Conservation (phyloP, 2,113 vertebrate species). For the Oncorhynchus kisutch region DNA sequence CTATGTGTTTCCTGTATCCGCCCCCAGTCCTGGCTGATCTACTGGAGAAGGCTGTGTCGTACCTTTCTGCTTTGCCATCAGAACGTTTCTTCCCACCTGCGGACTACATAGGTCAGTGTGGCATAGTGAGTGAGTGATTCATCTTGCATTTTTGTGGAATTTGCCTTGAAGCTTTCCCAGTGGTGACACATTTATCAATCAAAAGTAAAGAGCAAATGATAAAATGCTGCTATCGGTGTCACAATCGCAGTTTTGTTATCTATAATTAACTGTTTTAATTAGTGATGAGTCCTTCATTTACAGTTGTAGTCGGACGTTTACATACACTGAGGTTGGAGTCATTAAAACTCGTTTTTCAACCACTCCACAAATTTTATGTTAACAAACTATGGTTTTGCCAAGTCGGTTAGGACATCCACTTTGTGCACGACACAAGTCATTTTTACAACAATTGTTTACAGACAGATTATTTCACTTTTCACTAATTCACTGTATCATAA, state of each 20-base stretch:
- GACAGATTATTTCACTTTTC: too few species aligned
- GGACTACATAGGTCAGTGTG: slow-evolving; percentile 81
- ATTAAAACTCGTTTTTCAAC: too few species aligned
- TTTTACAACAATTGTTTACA: too few species aligned
- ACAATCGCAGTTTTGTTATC: not conserved
- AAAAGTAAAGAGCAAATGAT: not conserved
- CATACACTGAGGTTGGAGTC: too few species aligned
- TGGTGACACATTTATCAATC: not conserved
- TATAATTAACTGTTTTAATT: slow-evolving; percentile 8
- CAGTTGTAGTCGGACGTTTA: too few species aligned
- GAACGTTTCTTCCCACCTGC: slow-evolving; percentile 78
- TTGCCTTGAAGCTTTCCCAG: too few species aligned
- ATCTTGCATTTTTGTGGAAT: not conserved
- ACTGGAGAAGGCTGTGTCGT: slow-evolving; percentile 80
- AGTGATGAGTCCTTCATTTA: not conserved
- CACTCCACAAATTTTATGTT: too few species aligned
- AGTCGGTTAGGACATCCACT: too few species aligned
- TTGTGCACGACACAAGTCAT: too few species aligned
- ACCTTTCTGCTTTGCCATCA: slow-evolving; percentile 73
- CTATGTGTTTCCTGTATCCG: slow-evolving; percentile 14
- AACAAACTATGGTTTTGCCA: too few species aligned
- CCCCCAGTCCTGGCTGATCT: slow-evolving; percentile 84
- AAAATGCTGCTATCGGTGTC: not conserved
- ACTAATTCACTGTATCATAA: too few species aligned
- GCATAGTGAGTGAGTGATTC: not conserved